These are phyloP conservation scores for Acanthisitta chloris DNA, from an alignment of 2,113 vertebrate genomes.

Conservation along the genomic window DNA sequence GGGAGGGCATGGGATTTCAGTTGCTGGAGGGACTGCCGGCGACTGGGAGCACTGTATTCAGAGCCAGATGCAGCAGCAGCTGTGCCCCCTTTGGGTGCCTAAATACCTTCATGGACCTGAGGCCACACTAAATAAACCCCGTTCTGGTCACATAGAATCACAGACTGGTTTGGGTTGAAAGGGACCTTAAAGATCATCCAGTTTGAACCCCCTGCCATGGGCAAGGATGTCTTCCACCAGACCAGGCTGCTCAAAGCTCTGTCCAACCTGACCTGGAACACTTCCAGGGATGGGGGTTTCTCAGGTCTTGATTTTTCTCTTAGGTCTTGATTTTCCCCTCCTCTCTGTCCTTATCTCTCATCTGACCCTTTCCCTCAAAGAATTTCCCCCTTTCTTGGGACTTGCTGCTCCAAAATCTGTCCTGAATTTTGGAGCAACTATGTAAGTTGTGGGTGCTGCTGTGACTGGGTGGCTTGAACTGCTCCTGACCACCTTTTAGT, in stretches of 20 bases:
- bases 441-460: background rate
- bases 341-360: background rate
- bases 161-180: background rate
- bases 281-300: background rate
- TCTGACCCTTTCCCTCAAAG: background rate
- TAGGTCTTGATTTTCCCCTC: background rate
- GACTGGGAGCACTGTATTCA: background rate
- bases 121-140: background rate
- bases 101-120: background rate
- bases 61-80: background rate
- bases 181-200: background rate
- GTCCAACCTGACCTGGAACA: background rate
- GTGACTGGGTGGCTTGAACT: background rate
- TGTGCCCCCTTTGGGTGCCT: background rate
- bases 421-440: background rate
- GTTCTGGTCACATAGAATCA: background rate
- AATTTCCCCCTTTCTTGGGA: background rate
- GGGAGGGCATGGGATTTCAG: background rate
- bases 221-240: background rate
- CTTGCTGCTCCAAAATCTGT: background rate
- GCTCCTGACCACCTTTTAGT: background rate
- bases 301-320: background rate
- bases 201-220: background rate
- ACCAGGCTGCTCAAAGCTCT: background rate
- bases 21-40: accelerated